Percentiles rank a stretch among this genome's conserved stretches.
Evolutionary conservation across 2,797 vertebrate species (phyloP).

Genomic region (Propithecus deckenii): DNA sequence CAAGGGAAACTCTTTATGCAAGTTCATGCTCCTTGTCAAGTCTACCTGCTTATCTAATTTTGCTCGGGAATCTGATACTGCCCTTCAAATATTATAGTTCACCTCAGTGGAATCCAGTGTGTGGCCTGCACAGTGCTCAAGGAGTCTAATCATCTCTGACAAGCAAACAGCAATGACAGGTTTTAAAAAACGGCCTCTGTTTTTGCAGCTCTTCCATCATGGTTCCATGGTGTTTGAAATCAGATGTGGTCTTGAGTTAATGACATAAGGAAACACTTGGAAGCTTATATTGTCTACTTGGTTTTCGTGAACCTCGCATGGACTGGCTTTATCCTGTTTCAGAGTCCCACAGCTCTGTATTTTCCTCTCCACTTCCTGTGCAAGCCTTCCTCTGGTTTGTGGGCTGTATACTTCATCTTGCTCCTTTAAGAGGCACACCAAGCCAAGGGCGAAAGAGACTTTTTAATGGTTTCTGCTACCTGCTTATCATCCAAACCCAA

Average conservation of each 20-base stretch:
- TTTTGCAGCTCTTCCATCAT: background rate
- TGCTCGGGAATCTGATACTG: background rate
- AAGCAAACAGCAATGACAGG: background rate
- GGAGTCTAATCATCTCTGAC: background rate
- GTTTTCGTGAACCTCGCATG: conserved; percentile 62
- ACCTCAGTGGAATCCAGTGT: background rate
- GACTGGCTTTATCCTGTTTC: conserved; percentile 63
- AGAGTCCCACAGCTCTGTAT: conserved; percentile 10
- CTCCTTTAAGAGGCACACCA: background rate
- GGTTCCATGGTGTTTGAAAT: conserved; percentile 22
- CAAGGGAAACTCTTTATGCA: conserved; percentile 34
- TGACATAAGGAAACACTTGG: conserved; percentile 71
- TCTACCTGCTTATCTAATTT: conserved; percentile 29
- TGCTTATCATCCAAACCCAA: background rate
- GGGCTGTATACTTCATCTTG: background rate
- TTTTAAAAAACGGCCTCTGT: background rate
- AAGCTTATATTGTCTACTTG: conserved; percentile 34
- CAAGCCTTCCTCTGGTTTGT: conserved; percentile 77
- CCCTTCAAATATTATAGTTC: background rate
- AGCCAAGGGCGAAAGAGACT: background rate
- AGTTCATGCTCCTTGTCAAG: conserved; percentile 19
- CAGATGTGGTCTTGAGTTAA: conserved; percentile 63
- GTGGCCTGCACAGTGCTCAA: background rate
- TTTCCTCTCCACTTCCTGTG: conserved; percentile 56
- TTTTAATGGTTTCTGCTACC: conserved; percentile 7